These are phyloP conservation scores for Oplegnathus fasciatus DNA, from an alignment of 2,113 vertebrate species.

Conservation along the genomic window DNA sequence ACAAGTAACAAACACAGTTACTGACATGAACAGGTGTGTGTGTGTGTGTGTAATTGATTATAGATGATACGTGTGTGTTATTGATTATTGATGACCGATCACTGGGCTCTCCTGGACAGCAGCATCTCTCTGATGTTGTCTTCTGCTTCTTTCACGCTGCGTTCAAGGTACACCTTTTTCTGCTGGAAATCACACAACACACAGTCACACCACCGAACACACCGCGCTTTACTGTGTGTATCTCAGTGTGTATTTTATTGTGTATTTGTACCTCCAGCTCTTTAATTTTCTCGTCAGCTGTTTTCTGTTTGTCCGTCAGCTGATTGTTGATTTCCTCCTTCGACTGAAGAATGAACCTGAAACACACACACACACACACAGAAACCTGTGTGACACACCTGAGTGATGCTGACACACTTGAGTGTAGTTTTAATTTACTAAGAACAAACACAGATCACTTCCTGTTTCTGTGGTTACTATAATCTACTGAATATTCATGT, in stretches of 20 bases:
- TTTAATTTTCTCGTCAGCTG: constrained; percentile 96
- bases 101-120: constrained; percentile 92
- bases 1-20: not conserved
- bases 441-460: not conserved
- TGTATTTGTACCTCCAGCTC: constrained; percentile 90
- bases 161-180: constrained; percentile 95
- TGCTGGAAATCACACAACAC: constrained; percentile 84
- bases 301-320: constrained; percentile 93
- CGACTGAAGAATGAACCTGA: constrained; percentile 96
- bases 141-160: constrained; percentile 95
- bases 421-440: not conserved
- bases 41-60: too few species aligned
- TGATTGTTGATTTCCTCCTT: constrained; percentile 94
- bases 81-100: constrained; percentile 45
- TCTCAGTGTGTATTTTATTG: not conserved
- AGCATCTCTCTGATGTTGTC: constrained; percentile 98
- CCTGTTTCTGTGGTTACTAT: too few species aligned
- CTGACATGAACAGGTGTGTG: not conserved
- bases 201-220: not conserved
- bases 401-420: not conserved
- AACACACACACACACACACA: constrained; percentile 45
- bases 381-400: too few species aligned
- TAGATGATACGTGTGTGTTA: not conserved
- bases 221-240: too few species aligned
- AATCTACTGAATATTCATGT: not conserved